These are phyloP conservation scores for Campylomormyrus tamandua DNA, from an alignment of 2,113 vertebrate genomes.

Conservation along the genomic window DNA sequence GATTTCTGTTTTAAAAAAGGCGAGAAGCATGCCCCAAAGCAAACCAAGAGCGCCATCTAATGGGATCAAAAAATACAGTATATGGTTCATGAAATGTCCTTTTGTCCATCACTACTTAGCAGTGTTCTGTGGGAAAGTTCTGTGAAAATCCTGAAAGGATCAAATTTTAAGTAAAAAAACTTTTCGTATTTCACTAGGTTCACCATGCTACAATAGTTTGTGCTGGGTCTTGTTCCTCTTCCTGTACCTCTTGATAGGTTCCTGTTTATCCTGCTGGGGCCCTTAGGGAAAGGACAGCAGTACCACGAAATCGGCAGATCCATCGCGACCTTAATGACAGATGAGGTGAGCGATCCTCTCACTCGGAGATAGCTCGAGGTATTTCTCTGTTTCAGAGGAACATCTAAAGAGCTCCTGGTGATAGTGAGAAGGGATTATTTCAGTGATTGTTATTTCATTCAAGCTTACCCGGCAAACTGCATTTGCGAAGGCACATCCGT, in stretches of 20 bases:
- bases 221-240: not conserved
- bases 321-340: conserved; percentile 96
- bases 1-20: not conserved
- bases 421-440: not conserved
- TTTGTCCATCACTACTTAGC: not conserved
- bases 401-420: not conserved
- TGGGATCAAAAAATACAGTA: not conserved
- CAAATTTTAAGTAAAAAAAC: not conserved
- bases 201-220: not conserved
- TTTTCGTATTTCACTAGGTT: not conserved
- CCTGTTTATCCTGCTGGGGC: conserved; percentile 93
- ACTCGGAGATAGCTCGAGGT: not conserved
- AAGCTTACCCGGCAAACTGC: not conserved
- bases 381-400: not conserved
- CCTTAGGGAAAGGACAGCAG: conserved; percentile 89
- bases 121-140: not conserved
- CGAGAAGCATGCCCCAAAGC: not conserved
- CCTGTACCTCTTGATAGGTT: conserved; percentile 66
- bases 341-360: conserved; percentile 72
- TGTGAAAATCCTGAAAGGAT: not conserved
- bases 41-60: not conserved
- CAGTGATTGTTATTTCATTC: not conserved
- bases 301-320: conserved; percentile 98
- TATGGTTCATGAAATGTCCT: not conserved
- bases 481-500: not conserved